Conservation (phyloP, 1,140 invertebrate species). For the Drosophila arawakana region DNA sequence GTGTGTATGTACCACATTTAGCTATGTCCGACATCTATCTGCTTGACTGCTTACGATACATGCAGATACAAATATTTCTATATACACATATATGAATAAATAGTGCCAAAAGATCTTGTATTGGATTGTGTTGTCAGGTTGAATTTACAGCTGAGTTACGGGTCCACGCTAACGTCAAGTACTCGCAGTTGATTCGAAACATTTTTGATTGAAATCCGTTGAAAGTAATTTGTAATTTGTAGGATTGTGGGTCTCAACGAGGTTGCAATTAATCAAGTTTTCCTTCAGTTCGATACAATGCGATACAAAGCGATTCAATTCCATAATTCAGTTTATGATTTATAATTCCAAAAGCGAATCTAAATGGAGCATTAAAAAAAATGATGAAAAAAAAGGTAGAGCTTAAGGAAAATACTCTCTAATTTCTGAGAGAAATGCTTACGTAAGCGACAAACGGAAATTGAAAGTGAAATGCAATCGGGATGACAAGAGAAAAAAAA, state of each 20-base stretch:
- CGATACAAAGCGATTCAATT: constrained; percentile 3
- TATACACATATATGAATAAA: constrained; percentile 7
- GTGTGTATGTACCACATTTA: constrained; percentile 15
- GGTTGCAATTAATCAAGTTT: constrained; percentile 12
- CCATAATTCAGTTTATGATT: constrained; percentile 8
- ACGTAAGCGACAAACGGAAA: constrained; percentile 10
- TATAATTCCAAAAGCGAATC: background rate
- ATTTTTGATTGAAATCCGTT: constrained; percentile 27
- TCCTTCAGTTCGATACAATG: background rate
- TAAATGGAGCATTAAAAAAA: background rate
- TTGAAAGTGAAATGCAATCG: constrained; percentile 13
- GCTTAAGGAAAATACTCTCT: background rate
- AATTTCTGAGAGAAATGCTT: constrained; percentile 15
- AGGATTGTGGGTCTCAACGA: background rate
- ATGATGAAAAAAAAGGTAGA: constrained; percentile 1
- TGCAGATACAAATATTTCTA: no score
- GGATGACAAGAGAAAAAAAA: constrained; percentile 2
- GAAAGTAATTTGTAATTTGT: constrained; percentile 32
- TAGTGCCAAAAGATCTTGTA: constrained; percentile 27
- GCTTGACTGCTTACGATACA: background rate
- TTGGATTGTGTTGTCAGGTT: constrained; percentile 2
- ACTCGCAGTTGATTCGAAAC: constrained; percentile 14
- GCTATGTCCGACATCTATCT: constrained; percentile 15
- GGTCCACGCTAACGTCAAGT: constrained; percentile 2
- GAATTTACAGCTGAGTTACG: constrained; percentile 17